Base-by-base conservation (phyloP, 2,113 vertebrate genomes). In the Climacteris rufus region DNA sequence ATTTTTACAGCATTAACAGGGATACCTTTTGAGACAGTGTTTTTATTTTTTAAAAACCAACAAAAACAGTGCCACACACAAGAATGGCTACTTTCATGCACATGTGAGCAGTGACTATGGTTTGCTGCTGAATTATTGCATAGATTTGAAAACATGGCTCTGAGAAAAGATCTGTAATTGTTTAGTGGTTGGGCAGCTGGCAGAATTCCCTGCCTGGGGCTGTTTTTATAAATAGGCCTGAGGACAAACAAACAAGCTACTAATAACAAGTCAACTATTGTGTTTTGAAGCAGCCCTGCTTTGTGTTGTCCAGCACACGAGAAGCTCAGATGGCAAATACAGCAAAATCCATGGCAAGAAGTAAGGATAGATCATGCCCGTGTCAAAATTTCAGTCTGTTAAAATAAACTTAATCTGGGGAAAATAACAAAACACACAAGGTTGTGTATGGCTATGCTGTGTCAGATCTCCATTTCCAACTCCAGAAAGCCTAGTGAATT, bases 171-270 rank as follows among this genome's bases (percentile, higher is more conserved):
- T 96, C 92, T 87, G 87, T 93, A 94, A 97, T 95, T 97, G 95
- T 97, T 94, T 15, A 87, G 95, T 17, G 63, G 86, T 82, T 93
- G 91, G 74, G 75, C 72, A 90, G 65, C 95, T 97, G 97, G 96
- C 97, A 88, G 54, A 92, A 94, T 91, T 96, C 95, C 90, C 88
- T 93, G 93, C 94, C 93, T 86, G 76, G 50, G 83, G 78, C 92
- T 96, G 92, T 92, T 96, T 94, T 95, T 97, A 96, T 94, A 97
- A 97, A 96, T 94, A 96, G 96, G 93, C 92, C 75, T 37, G 90
- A 96, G 96, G 96, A 95, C 96, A 97, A 97, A 97, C 95, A 97
- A 97, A 97, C 95, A 96, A 84, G 90, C 85, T 90, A 96, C 91
- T 96, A 96, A 96, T 94, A 96, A 96, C 78, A 82, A 95, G 81